Evolutionary conservation across 2,113 vertebrate genomes (phyloP).

Genomic region (Bubalus kerabau): DNA sequence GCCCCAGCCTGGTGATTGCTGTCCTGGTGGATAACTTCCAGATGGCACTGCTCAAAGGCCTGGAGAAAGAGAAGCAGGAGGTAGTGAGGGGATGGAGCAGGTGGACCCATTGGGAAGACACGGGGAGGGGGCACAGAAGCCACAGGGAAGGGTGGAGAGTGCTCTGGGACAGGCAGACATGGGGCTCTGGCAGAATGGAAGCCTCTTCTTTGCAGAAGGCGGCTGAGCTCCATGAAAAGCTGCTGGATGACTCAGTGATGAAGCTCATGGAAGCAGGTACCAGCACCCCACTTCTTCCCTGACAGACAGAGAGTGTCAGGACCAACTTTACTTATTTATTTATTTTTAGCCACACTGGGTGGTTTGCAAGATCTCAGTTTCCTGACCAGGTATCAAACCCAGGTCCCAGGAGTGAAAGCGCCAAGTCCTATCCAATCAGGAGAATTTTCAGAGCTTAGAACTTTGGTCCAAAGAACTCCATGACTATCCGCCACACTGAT

Average conservation of each 20-base stretch:
- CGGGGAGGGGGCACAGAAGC: fast-evolving
- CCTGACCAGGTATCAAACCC: not conserved
- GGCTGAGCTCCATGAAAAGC: not conserved
- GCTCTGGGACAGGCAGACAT: too few species aligned
- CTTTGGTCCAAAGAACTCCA: not conserved
- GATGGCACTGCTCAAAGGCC: constrained; percentile 56
- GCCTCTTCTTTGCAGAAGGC: constrained; percentile 13
- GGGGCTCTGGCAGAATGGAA: not conserved
- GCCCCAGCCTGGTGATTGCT: constrained; percentile 73
- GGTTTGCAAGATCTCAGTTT: not conserved
- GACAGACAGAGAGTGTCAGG: not conserved
- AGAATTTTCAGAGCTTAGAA: not conserved
- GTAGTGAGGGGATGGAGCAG: not conserved
- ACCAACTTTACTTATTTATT: not conserved
- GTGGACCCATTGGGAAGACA: not conserved
- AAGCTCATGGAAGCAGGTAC: constrained; percentile 33
- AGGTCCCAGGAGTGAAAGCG: not conserved
- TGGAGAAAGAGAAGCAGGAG: constrained; percentile 56
- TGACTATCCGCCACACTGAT: not conserved
- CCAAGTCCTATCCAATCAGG: not conserved
- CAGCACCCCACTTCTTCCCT: not conserved
- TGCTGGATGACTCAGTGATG: not conserved
- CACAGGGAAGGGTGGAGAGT: not conserved
- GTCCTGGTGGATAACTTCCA: constrained; percentile 78
- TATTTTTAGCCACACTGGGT: not conserved